Evolutionary conservation across 1,140 invertebrate species (phyloP), one percentile per base, ranked within the genome.

Genomic region (Zaprionus ghesquierei): DNA sequence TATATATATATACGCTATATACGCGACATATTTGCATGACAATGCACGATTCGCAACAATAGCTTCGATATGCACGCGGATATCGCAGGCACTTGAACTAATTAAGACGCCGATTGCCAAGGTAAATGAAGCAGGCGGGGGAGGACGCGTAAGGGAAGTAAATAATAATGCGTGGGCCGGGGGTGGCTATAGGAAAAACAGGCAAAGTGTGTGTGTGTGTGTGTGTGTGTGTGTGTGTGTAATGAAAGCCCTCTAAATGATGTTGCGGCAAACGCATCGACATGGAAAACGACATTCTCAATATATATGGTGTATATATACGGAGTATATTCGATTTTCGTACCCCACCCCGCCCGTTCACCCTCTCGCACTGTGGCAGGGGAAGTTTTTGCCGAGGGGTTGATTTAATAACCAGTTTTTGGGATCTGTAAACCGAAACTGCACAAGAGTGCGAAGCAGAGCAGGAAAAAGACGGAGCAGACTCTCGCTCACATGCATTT

Each of bases 21-120:
- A 41, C 15, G 3, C 35, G 15, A 3, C 3, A 44, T 46, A 46
- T 46, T 46, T 46, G 41, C 41, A 46, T 46, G 15, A 46, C 41
- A 46, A 46, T 46, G 18, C 41, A 10, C 41, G 41, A 46, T 46
- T 46, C 9, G 41, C 41, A 46, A 46, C 41, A 46, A 46, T 46
- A 12, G 41, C 18, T 12, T 20, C 41, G 18, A 46, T 46, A 22
- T 46, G 41, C 8, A 46, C 41, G n/a, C 33, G 31, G 50, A 63
- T 63, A 55, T 64, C 23, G 62, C 23, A 31, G 53, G 35, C 69
- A 74, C 74, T 77, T 76, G 72, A 62, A 73, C 74, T 73, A 76
- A 76, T 77, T 77, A 74, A 69, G 54, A 31, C 70, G 20, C 12
- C 46, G 69, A 76, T 58, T 68, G 63, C 53, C 46, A 68, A 65